Evolutionary conservation across 2,888 invertebrate species (phyloP).

Genomic region (Eueremaeus valkanovi): DNA sequence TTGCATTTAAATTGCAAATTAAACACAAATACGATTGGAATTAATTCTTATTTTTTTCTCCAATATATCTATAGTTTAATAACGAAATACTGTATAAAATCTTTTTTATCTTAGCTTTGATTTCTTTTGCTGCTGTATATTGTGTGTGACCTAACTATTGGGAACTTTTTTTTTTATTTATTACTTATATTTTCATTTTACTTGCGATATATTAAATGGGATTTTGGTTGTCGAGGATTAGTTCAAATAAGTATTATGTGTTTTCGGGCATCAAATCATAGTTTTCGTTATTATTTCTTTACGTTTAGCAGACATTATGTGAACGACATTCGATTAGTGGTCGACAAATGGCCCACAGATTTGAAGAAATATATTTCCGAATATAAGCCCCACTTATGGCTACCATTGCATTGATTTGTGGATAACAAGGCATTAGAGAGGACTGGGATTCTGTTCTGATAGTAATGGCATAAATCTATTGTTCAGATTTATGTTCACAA

Average conservation of each 20-base stretch:
- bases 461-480: slow-evolving; percentile 13
- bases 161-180: too few relatives aligned
- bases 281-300: too few relatives aligned
- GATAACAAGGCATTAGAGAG: slow-evolving; percentile 17
- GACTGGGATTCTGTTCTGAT: neutral
- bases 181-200: too few relatives aligned
- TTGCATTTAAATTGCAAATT: slow-evolving; percentile 7
- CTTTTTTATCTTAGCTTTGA: too few relatives aligned
- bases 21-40: neutral
- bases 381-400: slow-evolving; percentile 31
- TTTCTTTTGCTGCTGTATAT: too few relatives aligned
- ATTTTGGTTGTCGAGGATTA: neutral
- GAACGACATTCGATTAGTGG: slow-evolving; percentile 20
- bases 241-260: neutral
- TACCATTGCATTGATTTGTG: slow-evolving; percentile 28
- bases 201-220: neutral
- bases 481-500: slow-evolving; percentile 22
- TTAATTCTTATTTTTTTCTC: neutral
- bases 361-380: neutral
- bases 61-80: too few relatives aligned
- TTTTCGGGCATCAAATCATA: too few relatives aligned
- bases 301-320: neutral
- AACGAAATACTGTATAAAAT: too few relatives aligned
- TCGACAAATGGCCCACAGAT: slow-evolving; percentile 14
- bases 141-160: too few relatives aligned